Evolutionary conservation across 2,797 vertebrate genomes (phyloP).

Genomic region (Parauchenoglanis ngamensis): DNA sequence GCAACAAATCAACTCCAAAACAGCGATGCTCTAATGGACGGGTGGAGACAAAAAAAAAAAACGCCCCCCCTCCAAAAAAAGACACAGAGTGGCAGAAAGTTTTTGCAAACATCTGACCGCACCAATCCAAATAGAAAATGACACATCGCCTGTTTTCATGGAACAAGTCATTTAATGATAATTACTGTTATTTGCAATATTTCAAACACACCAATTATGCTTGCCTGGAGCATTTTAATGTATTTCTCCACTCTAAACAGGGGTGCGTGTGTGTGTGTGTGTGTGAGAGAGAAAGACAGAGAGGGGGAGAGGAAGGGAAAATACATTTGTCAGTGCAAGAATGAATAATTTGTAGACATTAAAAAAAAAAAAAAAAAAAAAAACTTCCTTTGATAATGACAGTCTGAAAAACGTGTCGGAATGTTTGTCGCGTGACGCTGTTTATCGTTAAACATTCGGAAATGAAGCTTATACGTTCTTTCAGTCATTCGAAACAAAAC

Average conservation of each 20-base stretch:
- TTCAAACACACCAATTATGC: conserved; percentile 74
- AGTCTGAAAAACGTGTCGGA: not conserved
- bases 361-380: conserved; percentile 40
- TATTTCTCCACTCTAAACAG: conserved; percentile 47
- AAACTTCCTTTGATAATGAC: conserved; percentile 29
- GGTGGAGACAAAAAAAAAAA: conserved; percentile 48
- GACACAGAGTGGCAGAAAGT: conserved; percentile 66
- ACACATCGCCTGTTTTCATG: conserved; percentile 74
- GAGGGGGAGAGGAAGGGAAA: not conserved
- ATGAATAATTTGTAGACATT: conserved; percentile 21
- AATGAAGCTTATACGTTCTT: conserved; percentile 18
- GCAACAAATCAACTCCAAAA: conserved; percentile 61
- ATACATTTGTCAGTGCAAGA: conserved; percentile 23
- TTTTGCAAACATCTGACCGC: conserved; percentile 69
- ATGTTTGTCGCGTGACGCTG: not conserved
- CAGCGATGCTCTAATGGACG: conserved; percentile 70
- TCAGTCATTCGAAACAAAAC: not conserved
- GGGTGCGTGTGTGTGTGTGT: conserved; percentile 22
- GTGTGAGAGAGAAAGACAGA: not conserved
- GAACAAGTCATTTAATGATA: conserved; percentile 78
- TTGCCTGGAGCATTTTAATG: conserved; percentile 68
- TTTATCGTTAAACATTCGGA: conserved; percentile 10
- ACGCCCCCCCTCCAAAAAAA: not conserved
- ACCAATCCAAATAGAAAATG: conserved; percentile 69
- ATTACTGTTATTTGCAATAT: conserved; percentile 79